Evolutionary conservation across 2,888 invertebrate species (phyloP).

Genomic region (Nowickia ferox): DNA sequence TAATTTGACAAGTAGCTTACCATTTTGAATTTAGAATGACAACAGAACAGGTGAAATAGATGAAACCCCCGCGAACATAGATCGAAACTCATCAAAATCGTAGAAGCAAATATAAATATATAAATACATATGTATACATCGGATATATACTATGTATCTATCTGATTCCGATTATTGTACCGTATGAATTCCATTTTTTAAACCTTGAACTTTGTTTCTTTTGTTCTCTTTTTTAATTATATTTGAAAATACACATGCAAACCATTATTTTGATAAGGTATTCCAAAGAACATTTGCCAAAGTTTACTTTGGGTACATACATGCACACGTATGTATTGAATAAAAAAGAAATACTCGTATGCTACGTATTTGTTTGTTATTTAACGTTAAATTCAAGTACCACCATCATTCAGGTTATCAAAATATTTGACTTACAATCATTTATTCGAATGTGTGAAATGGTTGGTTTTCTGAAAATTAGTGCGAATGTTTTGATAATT

Average conservation of each 20-base stretch:
- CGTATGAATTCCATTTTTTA: neutral
- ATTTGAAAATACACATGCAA: neutral
- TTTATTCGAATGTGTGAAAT: slow-evolving; percentile 1
- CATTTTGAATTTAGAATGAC: too few relatives aligned
- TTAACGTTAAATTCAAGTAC: neutral
- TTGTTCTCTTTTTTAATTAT: slow-evolving; percentile 44
- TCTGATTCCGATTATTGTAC: neutral
- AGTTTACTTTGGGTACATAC: slow-evolving; percentile 3
- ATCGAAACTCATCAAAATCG: too few relatives aligned
- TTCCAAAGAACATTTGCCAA: slow-evolving; percentile 11
- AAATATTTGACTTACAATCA: slow-evolving; percentile 47
- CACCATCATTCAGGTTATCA: slow-evolving; percentile 50
- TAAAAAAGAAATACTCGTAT: neutral
- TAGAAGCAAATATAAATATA: too few relatives aligned
- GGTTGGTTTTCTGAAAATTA: neutral
- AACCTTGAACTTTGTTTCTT: slow-evolving; percentile 48
- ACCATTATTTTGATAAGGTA: slow-evolving; percentile 36
- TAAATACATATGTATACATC: neutral
- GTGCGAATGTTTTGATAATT: slow-evolving; percentile 27
- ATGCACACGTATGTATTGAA: neutral
- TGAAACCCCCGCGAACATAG: too few relatives aligned
- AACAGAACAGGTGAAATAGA: too few relatives aligned
- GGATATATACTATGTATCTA: neutral
- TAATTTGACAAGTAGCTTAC: too few relatives aligned
- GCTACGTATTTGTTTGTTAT: slow-evolving; percentile 4